A percentile compares a stretch with the other conserved stretches of the same genome.
Conservation (phyloP, 2,113 vertebrate genomes). For the Vireo altiloquus region DNA sequence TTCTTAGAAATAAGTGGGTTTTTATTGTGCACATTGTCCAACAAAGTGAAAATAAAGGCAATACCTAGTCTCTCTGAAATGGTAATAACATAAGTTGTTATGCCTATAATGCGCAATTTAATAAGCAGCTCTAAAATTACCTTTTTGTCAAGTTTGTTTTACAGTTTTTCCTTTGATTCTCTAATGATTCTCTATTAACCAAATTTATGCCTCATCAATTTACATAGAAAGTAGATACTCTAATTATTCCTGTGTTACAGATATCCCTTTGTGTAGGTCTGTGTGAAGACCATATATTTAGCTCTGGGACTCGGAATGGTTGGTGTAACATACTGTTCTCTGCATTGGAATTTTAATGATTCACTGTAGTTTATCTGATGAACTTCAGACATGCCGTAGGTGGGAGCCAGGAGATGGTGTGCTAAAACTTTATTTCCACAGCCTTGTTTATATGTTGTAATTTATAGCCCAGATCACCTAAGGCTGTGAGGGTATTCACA, state of each 20-base stretch:
- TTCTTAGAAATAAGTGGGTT: neutral
- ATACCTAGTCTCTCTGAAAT: neutral
- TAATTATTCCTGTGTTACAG: neutral
- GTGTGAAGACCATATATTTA: neutral
- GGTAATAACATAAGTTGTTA: neutral
- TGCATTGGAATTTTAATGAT: neutral
- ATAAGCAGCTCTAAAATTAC: neutral
- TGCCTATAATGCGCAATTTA: neutral
- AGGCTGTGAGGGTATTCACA: neutral
- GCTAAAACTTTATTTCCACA: neutral
- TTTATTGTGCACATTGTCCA: neutral
- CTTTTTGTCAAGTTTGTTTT: neutral
- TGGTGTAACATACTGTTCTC: neutral
- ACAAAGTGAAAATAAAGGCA: neutral
- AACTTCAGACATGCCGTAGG: neutral
- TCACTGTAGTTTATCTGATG: neutral
- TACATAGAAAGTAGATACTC: neutral
- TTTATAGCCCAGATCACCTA: neutral
- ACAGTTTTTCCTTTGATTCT: neutral
- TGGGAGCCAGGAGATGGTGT: neutral
- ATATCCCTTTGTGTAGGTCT: neutral
- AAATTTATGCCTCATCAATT: neutral
- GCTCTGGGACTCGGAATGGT: neutral
- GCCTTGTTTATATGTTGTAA: neutral
- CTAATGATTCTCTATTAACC: neutral